Base-by-base conservation (phyloP, 2,888 invertebrate species). In the Megamerina dolium region DNA sequence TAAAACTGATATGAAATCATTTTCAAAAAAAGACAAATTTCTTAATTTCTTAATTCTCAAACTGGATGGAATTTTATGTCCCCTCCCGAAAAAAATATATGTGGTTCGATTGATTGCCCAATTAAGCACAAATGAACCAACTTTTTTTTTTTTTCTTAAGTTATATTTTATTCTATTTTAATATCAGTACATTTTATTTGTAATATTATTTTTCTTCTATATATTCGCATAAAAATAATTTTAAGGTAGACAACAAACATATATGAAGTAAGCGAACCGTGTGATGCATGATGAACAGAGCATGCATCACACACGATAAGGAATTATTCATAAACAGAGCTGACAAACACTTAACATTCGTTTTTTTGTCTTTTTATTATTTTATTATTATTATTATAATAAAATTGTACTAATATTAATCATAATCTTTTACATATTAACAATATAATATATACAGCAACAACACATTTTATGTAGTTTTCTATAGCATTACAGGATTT, bases 231-330 rank as follows among this genome's bases (percentile, higher is more conserved):
- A 37, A 37, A 12, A 34, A 9, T n/a, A 20, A 27, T 21, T 38
- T 38, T 38, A 38, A 38, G 38, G 38, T 38, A 38, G 38, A 30
- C 29, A 10, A n/a, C 8, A n/a, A n/a, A n/a, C n/a, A n/a, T n/a
- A n/a, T n/a, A n/a, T n/a, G n/a, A n/a, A n/a, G n/a, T n/a, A n/a
- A n/a, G n/a, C 6, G 12, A 38, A 12, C 31, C 31, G 20, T 3
- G 9, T 18, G 38, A 8, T 19, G 38, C 20, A 31, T 38, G 38
- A 38, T 38, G 38, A n/a, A 38, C 38, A 38, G 38, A 38, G 38
- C 38, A 6, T 31, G 20, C 38, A 16, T 19, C 30, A 12, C 31
- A n/a, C n/a, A n/a, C n/a, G n/a, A n/a, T n/a, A n/a, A n/a, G n/a
- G n/a, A n/a, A 37, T 20, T 30, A 14, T 20, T n/a, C 8, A 30